Conservation (phyloP, 2,113 vertebrate genomes). For the Oreochromis spilurus region DNA sequence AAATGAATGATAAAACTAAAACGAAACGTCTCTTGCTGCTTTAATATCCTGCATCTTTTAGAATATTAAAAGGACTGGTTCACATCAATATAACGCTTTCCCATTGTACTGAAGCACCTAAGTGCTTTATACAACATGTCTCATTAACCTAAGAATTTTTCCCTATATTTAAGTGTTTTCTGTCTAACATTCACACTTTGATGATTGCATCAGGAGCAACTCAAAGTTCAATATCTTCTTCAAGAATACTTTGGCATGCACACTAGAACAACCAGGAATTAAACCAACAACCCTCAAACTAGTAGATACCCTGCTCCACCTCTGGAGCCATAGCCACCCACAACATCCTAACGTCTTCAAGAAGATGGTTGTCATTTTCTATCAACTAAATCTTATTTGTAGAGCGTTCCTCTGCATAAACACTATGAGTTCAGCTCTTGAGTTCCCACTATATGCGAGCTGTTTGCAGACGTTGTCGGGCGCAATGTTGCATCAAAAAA, state of each 20-base stretch:
- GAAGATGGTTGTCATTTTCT: neutral
- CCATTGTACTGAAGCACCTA: neutral
- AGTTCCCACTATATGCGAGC: neutral
- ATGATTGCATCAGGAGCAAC: neutral
- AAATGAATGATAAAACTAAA: neutral
- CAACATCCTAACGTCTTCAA: too few relatives aligned
- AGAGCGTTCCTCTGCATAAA: neutral
- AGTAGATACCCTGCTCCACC: neutral
- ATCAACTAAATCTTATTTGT: neutral
- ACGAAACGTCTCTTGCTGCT: neutral
- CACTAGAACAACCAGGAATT: neutral
- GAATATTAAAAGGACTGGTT: neutral
- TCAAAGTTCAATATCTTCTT: neutral
- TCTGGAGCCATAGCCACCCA: neutral
- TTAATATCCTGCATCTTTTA: neutral
- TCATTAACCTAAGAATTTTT: neutral
- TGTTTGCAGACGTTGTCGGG: fast-evolving
- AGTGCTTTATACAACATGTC: neutral
- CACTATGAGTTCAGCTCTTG: neutral
- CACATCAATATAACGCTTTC: neutral
- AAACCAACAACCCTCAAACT: neutral
- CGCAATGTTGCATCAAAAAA: neutral
- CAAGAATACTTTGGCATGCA: neutral
- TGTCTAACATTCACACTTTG: neutral
- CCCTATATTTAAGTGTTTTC: neutral